Evolutionary conservation across 2,113 vertebrate genomes (phyloP), one percentile per base, ranked within the genome.

Genomic region (Saiga tatarica): DNA sequence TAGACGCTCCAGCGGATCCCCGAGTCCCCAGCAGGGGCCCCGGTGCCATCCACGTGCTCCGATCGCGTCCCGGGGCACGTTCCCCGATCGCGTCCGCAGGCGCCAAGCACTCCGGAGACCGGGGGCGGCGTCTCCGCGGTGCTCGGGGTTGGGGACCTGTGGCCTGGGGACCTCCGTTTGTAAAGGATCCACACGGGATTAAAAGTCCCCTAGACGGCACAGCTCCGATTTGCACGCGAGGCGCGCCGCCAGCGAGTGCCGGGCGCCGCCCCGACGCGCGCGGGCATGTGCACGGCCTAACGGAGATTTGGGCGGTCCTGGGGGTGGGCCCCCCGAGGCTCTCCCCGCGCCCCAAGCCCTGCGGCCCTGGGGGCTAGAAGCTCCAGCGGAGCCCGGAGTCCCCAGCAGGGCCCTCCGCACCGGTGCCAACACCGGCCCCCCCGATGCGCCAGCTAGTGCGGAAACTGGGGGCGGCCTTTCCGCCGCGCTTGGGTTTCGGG

Each of bases 41-140:
- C 23, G 2, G 30, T 21, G 53, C 67, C 2, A n/a, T 2, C 3
- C 6, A 0, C 30, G 4, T 11, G 1, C 21, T 3, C 12, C 0
- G 8, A 25, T 17, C 21, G 55, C 36, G 55, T 47, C 47, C 9
- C 0, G 7, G 28, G 3, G 60, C 30, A 0, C 36, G 6, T 11
- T 6, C 15, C 7, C 12, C 0, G 7, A 23, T 13, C 21, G 55
- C 67, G 45, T 57, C 47, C 19, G 0, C 12, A 23, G 7, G 60
- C 39, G 5, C 4, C 36, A n/a, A 14, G 36, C 59, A 1, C 0
- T 21, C 39, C 1, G 36, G 28, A 45, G 13, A 25, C 9, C 36
- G 2, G 42, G 42, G 7, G 5, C 1, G 2, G 17, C 2, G 28
- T 9, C 74, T 9, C 74, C 7, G 39, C 74, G 2, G 14, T 3